A percentile compares a stretch with the other conserved stretches of the same genome.
phyloP scores from a whole-genome alignment of 2,888 invertebrate species.

The Oscheius sp. region DNA sequence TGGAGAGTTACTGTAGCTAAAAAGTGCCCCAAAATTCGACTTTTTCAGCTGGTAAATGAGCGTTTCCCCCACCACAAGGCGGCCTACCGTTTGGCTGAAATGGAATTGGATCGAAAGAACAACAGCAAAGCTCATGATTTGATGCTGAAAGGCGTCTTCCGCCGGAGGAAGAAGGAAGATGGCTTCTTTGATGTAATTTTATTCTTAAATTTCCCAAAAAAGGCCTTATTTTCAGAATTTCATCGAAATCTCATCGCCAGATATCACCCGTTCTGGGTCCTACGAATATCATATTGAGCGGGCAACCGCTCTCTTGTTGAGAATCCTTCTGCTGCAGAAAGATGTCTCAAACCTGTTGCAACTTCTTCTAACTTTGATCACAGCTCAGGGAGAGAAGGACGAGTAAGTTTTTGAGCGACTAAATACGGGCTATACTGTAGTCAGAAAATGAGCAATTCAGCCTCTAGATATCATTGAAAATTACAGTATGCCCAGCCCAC shows the following conservation, averaged over 20 bases:
- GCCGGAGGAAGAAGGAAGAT: conserved; percentile 47
- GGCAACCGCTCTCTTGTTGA: conserved; percentile 33
- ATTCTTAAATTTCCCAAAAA: background rate
- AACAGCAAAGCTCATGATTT: conserved; percentile 35
- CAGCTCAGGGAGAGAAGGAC: conserved; percentile 31
- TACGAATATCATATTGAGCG: conserved; percentile 45
- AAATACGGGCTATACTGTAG: too few relatives aligned
- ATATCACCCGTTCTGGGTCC: conserved; percentile 46
- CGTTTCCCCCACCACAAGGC: conserved; percentile 56
- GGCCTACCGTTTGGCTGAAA: conserved; percentile 50
- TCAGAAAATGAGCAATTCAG: too few relatives aligned
- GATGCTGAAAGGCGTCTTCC: conserved; percentile 44
- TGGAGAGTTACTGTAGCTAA: too few relatives aligned
- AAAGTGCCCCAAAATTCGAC: background rate
- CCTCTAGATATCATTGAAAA: too few relatives aligned
- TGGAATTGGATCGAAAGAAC: conserved; percentile 32
- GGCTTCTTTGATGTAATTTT: conserved; percentile 40
- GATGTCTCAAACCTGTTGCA: conserved; percentile 41
- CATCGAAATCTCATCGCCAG: conserved; percentile 43
- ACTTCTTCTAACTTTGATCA: conserved; percentile 33
- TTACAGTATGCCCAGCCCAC: too few relatives aligned
- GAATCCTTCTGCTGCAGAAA: conserved; percentile 20
- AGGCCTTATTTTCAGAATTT: conserved; percentile 33
- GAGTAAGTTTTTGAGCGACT: too few relatives aligned
- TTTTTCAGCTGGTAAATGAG: conserved; percentile 39